Evolutionary conservation across 1,140 invertebrate species (phyloP).

Genomic region (Ceratina australensis): DNA sequence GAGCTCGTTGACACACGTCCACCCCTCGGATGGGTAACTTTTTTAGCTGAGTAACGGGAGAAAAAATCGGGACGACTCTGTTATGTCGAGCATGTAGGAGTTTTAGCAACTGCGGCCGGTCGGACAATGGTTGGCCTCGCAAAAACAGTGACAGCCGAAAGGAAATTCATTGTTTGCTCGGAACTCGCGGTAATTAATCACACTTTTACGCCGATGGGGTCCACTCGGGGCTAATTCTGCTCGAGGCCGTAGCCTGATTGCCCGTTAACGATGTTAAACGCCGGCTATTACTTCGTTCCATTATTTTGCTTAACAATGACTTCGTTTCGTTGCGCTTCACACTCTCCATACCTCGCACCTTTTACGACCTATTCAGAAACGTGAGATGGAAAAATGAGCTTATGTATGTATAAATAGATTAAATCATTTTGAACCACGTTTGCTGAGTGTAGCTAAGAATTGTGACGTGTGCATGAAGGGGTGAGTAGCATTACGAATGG

Average conservation of each 20-base stretch:
- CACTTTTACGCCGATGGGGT: slow-evolving; percentile 54
- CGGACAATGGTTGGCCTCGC: neutral
- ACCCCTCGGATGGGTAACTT: no score
- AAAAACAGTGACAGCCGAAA: slow-evolving; percentile 13
- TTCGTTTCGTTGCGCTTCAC: slow-evolving; percentile 14
- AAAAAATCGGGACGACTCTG: neutral
- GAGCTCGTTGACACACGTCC: no score
- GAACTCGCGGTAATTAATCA: slow-evolving; percentile 62
- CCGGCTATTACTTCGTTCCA: slow-evolving; percentile 59
- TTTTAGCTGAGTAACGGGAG: neutral
- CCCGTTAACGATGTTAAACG: slow-evolving; percentile 62
- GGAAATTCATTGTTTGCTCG: slow-evolving; percentile 43
- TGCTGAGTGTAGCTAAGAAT: no score
- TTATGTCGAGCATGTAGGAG: no score
- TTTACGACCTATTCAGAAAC: neutral
- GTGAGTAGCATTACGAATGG: no score
- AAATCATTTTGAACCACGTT: no score
- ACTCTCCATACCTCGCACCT: slow-evolving; percentile 25
- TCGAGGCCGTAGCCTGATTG: slow-evolving; percentile 58
- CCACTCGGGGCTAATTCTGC: slow-evolving; percentile 63
- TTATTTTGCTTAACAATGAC: slow-evolving; percentile 59
- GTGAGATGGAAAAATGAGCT: neutral
- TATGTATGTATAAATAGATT: no score
- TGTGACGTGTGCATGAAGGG: no score
- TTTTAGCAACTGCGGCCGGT: neutral